Percentiles rank a stretch among this genome's conserved stretches.
phyloP scores from a whole-genome alignment of 2,797 vertebrate species.

The Manis pentadactyla region DNA sequence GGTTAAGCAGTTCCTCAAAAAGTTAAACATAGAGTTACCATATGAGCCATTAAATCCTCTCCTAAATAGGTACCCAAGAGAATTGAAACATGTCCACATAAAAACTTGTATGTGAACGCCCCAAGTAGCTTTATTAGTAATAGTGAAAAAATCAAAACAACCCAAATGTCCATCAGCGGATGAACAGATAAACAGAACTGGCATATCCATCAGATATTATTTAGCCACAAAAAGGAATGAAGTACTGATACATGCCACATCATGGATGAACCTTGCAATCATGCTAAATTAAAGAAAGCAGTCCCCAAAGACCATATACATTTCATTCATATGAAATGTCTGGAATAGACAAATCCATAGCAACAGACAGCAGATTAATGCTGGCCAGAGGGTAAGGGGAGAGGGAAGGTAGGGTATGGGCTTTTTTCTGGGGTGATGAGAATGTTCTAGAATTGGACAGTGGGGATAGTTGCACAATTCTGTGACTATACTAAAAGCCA shows the following conservation, averaged over 20 bases:
- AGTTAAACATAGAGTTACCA: background rate
- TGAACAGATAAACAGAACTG: background rate
- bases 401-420: too few relatives aligned
- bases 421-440: background rate
- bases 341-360: background rate
- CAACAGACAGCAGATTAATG: background rate
- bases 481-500: background rate
- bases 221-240: background rate
- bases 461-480: background rate
- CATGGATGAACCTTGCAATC: background rate
- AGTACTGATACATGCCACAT: background rate
- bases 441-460: background rate
- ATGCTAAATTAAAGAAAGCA: background rate
- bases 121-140: background rate
- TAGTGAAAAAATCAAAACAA: background rate
- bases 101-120: background rate
- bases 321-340: background rate
- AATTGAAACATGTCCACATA: background rate
- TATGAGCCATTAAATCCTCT: background rate
- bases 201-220: background rate
- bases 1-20: background rate
- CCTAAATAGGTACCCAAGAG: background rate
- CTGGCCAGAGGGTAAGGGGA: background rate
- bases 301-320: background rate
- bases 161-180: background rate